These are phyloP conservation scores for Nipponia nippon DNA, from an alignment of 2,113 vertebrate species.

Conservation along the genomic window DNA sequence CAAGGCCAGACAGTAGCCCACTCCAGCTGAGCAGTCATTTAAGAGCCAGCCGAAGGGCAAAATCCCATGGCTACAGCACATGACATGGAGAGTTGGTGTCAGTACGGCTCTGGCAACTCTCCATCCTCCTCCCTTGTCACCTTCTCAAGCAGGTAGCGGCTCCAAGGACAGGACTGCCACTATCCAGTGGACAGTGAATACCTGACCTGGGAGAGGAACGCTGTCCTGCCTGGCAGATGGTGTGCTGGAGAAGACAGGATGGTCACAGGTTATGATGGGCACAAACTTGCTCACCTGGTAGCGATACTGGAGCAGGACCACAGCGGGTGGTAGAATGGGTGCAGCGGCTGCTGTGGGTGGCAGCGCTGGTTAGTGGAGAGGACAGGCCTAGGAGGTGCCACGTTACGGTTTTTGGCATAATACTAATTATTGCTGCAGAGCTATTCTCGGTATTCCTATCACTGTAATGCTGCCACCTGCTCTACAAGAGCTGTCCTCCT, in stretches of 20 bases:
- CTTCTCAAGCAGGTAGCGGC: background rate
- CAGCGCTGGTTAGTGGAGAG: background rate
- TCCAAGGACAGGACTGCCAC: background rate
- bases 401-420: background rate
- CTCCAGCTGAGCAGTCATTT: conserved; percentile 39
- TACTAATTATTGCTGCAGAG: background rate
- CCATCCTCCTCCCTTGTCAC: background rate
- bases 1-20: conserved; percentile 58
- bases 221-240: background rate
- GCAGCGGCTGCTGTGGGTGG: background rate
- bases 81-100: background rate
- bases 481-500: background rate
- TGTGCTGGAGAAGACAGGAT: background rate
- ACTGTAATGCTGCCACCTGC: background rate
- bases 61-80: conserved; percentile 9
- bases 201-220: background rate
- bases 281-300: background rate
- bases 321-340: background rate
- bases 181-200: too few species aligned
- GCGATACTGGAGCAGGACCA: background rate
- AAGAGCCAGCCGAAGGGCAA: background rate
- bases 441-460: background rate
- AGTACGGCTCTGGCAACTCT: background rate
- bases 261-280: background rate
- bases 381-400: background rate